Evolutionary conservation across 2,888 invertebrate genomes (phyloP).

Genomic region (Isoperla grammatica): DNA sequence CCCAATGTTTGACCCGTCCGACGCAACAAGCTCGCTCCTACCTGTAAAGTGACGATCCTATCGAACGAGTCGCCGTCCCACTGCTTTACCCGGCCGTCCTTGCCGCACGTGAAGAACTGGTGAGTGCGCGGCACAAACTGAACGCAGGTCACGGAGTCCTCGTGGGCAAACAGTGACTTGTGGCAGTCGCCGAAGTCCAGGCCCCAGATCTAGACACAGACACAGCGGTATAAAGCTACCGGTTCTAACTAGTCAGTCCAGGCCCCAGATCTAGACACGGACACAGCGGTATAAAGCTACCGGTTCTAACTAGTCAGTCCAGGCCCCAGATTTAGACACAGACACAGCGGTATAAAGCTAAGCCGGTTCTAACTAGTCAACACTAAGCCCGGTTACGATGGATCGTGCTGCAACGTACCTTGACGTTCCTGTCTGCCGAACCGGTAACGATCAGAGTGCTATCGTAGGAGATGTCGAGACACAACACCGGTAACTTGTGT

Average conservation of each 20-base stretch:
- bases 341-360: no score
- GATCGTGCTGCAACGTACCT: constrained; percentile 29
- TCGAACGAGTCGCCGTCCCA: constrained; percentile 95
- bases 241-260: no score
- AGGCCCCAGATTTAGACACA: no score
- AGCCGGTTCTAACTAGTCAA: no score
- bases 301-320: no score
- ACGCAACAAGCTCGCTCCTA: no score
- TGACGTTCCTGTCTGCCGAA: constrained; percentile 82
- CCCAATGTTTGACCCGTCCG: no score
- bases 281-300: no score
- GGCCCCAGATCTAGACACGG: no score
- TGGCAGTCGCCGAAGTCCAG: constrained; percentile 99
- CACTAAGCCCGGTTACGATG: no score
- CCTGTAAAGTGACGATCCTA: constrained; percentile 82
- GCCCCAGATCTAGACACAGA: constrained; percentile 97
- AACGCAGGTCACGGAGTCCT: constrained; percentile 86
- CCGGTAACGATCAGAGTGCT: constrained; percentile 85
- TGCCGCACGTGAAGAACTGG: constrained; percentile 87
- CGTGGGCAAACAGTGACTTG: constrained; percentile 91
- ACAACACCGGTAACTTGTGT: constrained; percentile 89
- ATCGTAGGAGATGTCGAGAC: constrained; percentile 89
- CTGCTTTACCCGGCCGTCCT: constrained; percentile 90
- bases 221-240: no score
- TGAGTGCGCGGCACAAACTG: constrained; percentile 89